Base-by-base conservation (phyloP, 2,113 vertebrate genomes). In the Sapajus apella region DNA sequence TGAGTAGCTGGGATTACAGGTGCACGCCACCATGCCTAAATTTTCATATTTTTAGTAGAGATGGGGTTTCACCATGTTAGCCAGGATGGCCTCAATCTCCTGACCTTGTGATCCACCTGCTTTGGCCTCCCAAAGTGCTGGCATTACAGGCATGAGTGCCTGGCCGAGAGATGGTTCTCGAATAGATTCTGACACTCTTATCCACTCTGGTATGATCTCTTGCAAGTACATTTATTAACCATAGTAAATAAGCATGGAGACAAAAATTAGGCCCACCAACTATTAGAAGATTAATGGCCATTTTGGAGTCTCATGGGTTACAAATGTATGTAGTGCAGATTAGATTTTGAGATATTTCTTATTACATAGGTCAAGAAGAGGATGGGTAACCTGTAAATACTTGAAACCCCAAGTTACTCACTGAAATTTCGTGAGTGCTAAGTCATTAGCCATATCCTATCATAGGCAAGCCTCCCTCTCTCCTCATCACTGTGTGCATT, bases 311-410 rank as follows among this genome's bases (percentile, higher is more conserved):
- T 47, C 1, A 1, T 4, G 6, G 61, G 37, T 85, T 52, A 45
- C 23, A 92, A 76, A 5, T 12, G 4, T 52, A 9, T 16, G 11
- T 8, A 21, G 23, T 9, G 0, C 20, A 4, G 21, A 40, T 43
- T 79, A 56, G 52, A 73, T 9, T 6, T 9, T 45, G 37, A 52
- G 11, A 7, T 21, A 3, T 21, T 45, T 86, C 45, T 25, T 16
- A 27, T 21, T 30, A 70, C 84, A 72, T 13, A 90, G 23, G 30
- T 18, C 6, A 68, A 66, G 32, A 0, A 17, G 14, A 6, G 0
- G 11, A 1, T 32, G 14, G 8, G 40, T 0, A 35, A n/a, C 4
- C 0, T 68, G 1, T 27, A 73, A 6, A 2, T n/a, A 45, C 7
- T 14, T 14, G 3, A 64, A 81, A 30, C 3, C 2, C 4, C 13